Evolutionary conservation across 2,797 vertebrate genomes (phyloP), one percentile per base, ranked within the genome.

Genomic region (Mastacembelus armatus): DNA sequence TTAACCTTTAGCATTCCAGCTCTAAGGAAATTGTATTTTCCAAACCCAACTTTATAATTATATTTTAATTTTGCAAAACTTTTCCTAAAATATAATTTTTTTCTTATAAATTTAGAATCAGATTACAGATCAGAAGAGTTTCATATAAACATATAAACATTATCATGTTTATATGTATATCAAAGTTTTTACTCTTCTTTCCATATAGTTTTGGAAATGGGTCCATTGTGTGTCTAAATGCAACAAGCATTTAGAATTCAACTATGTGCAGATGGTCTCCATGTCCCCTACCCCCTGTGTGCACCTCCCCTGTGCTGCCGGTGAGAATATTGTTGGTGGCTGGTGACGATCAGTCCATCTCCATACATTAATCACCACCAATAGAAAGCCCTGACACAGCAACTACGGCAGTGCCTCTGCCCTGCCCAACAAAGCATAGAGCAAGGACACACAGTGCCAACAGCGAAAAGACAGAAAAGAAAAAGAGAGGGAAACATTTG

Each of bases 371-470:
- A 98, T 99, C 96, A 98, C 98, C 87, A 84, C 94, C 95, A 93
- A 93, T 97, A 96, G 93, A 97, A 92, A 96, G 93, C 90, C 95
- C 97, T 98, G 97, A 99, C 97, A 94, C 94, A 96, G 96, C 97
- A 97, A 74, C 93, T 96, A 96, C 95, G 94, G 90, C 94, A 88
- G 96, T 76, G 88, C 88, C 86, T 84, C 89, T 90, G 90, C 93
- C 94, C 94, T 96, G 96, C 94, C 96, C 98, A 98, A 96, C 97
- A 98, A 98, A 98, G 94, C 98, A 97, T 96, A 94, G 91, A 98
- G 92, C 96, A 98, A 99, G 97, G 97, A 99, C 98, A 96, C 95
- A 91, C 91, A 93, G 94, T 92, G 95, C 96, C 96, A 96, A 94
- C 96, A 97, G 96, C 94, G 29, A 69, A 83, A 71, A 79, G 81